These are phyloP conservation scores for Cygnus buccinator DNA, from an alignment of 2,113 vertebrate genomes.

Conservation along the genomic window DNA sequence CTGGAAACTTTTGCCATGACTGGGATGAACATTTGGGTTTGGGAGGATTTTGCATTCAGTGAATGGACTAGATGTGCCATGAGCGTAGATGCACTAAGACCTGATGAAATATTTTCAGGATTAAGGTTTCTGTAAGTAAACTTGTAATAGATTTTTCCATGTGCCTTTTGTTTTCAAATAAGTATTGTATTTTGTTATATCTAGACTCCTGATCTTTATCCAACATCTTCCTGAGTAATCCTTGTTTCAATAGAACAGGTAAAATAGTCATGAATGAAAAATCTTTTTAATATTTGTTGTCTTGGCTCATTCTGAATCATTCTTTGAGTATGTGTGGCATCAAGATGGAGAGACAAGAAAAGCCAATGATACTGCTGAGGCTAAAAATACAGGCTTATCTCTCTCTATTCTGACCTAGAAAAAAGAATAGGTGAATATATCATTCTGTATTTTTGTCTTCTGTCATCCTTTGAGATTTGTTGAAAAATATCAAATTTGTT, in stretches of 20 bases:
- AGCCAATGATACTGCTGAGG: background rate
- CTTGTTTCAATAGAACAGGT: background rate
- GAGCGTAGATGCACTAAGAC: background rate
- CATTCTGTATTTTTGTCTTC: background rate
- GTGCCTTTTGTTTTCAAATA: background rate
- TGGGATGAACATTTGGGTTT: background rate
- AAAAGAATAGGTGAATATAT: background rate
- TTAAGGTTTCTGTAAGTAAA: background rate
- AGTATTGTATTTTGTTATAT: background rate
- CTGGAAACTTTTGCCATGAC: background rate
- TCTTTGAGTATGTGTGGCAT: background rate
- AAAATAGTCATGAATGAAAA: background rate
- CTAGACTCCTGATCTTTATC: background rate
- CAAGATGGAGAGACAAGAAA: background rate
- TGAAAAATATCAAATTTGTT: background rate
- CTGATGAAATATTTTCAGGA: background rate
- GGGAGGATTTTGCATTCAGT: background rate
- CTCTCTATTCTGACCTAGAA: background rate
- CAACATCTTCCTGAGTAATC: background rate
- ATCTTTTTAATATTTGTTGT: background rate
- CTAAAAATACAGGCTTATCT: background rate
- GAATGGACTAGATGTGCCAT: background rate
- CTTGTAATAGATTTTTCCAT: background rate
- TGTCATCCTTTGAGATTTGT: background rate
- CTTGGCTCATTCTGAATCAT: background rate